Base-by-base conservation (phyloP, 2,797 vertebrate genomes). In the Enteromius mattozi region DNA sequence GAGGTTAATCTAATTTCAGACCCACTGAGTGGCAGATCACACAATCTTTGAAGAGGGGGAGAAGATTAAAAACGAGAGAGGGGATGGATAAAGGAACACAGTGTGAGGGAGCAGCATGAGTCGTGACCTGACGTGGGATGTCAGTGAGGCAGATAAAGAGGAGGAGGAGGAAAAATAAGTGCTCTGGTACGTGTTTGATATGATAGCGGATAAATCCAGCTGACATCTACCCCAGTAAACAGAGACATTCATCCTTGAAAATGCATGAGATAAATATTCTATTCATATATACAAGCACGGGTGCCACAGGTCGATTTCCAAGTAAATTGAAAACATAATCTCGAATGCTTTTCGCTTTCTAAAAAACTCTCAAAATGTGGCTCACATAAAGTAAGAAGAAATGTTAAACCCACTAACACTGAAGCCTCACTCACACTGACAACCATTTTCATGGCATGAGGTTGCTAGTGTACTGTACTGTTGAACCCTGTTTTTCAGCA, bases 1-100 rank as follows among this genome's bases (percentile, higher is more conserved):
- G 88, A 89, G 83, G 78, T 78, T 90, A 87, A 93, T 93, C 89
- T 88, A 68, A 83, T 83, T 83, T 78, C 65, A 83, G 82, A 47
- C 54, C 68, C 69, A 90, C 86, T 86, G 63, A 87, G 65, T 81
- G 86, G 72, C 47, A 83, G 51, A 72, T 69, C 76, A 66, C 49
- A 56, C 69, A 45, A 65, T 65, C 81, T 76, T 77, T 78, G 49
- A 61, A 80, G 75, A 68, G 33, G 70, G 68, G 54, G 59, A 82
- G 78, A 86, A 72, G 87, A 89, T 77, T 71, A 78, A 71, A 71
- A 81, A 69, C 24, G 21, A 56, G 77, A 68, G 42, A 71, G 65
- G 33, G 68, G 12, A 30, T 3, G 37, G 59, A 81, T 83, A 70
- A 78, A 65, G 37, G n/a, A 82, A 75, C 30, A 7, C 24, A 19